phyloP scores from a whole-genome alignment of 2,888 invertebrate species.

The Netelia fuscicornis region DNA sequence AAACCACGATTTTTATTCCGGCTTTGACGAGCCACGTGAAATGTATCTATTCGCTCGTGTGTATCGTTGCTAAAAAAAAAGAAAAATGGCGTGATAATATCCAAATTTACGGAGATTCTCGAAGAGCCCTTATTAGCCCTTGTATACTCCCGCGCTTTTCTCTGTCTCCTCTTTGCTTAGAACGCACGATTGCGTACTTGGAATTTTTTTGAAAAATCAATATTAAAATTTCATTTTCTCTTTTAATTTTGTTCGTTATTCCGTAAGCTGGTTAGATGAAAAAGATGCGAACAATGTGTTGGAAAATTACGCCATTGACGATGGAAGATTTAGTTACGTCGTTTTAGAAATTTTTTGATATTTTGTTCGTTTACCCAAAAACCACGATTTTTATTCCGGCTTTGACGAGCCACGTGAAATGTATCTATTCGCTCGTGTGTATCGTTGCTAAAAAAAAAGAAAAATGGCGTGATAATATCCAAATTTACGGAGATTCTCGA shows the following conservation, averaged over 20 bases:
- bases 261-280: no score
- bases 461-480: conserved; percentile 67
- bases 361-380: not conserved
- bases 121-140: conserved; percentile 53
- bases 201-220: no score
- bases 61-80: conserved; percentile 16
- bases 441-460: conserved; percentile 21
- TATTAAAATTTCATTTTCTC: no score
- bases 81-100: conserved; percentile 66
- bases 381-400: not conserved
- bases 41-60: conserved; percentile 5
- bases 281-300: no score
- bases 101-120: conserved; percentile 65
- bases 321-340: no score
- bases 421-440: not conserved
- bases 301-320: no score
- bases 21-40: conserved; percentile 2
- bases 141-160: conserved; percentile 9
- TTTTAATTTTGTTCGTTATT: no score
- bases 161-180: not conserved
- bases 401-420: conserved; percentile 20
- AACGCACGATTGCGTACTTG: no score
- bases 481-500: conserved; percentile 63
- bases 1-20: not conserved
- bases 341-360: not conserved